Evolutionary conservation across 2,888 invertebrate species (phyloP).

Genomic region (Cremastinae sp.): DNA sequence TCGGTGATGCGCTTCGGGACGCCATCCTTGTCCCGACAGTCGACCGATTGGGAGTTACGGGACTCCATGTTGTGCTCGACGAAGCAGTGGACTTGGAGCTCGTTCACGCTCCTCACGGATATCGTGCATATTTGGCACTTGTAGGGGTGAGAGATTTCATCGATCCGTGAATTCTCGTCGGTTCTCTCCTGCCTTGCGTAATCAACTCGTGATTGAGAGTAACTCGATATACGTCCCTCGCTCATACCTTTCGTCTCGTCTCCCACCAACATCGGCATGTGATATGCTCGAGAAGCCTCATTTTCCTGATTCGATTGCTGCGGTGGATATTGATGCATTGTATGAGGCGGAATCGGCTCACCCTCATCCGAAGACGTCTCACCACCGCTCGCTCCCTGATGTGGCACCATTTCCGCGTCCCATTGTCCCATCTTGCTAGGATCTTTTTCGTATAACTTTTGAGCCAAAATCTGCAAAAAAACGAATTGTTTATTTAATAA

Average conservation of each 20-base stretch:
- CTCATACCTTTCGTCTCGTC: conserved; percentile 66
- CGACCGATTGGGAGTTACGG: conserved; percentile 57
- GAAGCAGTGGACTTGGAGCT: conserved; percentile 75
- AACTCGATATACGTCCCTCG: conserved; percentile 65
- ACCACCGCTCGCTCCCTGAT: conserved; percentile 78
- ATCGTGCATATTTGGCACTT: conserved; percentile 75
- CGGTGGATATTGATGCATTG: conserved; percentile 67
- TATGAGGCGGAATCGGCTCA: conserved; percentile 73
- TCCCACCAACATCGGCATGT: conserved; percentile 67
- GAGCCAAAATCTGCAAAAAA: conserved; percentile 85
- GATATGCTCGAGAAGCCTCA: conserved; percentile 71
- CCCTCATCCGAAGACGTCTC: conserved; percentile 84
- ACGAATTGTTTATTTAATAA: not conserved
- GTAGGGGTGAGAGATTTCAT: conserved; percentile 65
- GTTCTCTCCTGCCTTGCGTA: conserved; percentile 60
- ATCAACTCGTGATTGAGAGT: conserved; percentile 64
- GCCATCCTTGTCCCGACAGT: conserved; percentile 78
- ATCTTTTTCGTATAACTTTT: conserved; percentile 90
- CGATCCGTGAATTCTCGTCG: conserved; percentile 53
- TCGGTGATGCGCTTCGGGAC: conserved; percentile 78
- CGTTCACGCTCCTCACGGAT: conserved; percentile 71
- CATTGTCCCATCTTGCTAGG: conserved; percentile 88
- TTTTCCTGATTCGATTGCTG: conserved; percentile 61
- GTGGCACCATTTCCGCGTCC: conserved; percentile 80
- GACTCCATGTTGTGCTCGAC: conserved; percentile 74